A percentile compares a stretch with the other conserved stretches of the same genome.
These are phyloP conservation scores for Drosophila grimshawi DNA, from an alignment of 1,140 invertebrate genomes.

Conservation along the genomic window DNA sequence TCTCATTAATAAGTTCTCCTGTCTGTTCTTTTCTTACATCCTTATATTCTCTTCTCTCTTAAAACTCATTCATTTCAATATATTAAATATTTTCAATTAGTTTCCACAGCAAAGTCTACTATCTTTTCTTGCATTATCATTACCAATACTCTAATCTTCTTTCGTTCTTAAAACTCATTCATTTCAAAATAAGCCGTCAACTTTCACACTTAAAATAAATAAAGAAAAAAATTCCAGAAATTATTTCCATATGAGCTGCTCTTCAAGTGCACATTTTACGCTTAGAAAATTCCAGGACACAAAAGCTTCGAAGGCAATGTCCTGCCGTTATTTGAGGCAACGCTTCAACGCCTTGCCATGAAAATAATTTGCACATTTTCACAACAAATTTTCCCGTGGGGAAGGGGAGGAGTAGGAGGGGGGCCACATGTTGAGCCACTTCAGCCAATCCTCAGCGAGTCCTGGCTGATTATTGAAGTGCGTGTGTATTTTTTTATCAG, in stretches of 20 bases:
- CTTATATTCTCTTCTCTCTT: too few species aligned
- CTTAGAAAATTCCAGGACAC: conserved; percentile 22
- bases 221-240: not conserved
- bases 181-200: not conserved
- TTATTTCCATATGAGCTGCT: conserved; percentile 57
- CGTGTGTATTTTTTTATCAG: conserved; percentile 33
- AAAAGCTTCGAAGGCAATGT: conserved; percentile 24
- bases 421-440: conserved; percentile 37
- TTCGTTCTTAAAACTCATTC: not conserved
- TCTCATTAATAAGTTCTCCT: too few species aligned
- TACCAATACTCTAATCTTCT: not conserved
- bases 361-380: conserved; percentile 64
- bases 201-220: conserved; percentile 48
- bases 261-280: not conserved
- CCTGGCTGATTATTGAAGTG: not conserved
- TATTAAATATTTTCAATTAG: too few species aligned
- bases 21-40: too few species aligned
- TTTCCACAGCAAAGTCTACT: too few species aligned
- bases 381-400: not conserved
- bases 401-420: not conserved
- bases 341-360: conserved; percentile 68
- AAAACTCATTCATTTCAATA: too few species aligned
- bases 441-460: conserved; percentile 54
- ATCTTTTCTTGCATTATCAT: too few species aligned
- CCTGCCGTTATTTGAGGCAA: conserved; percentile 55